Evolutionary conservation across 2,888 invertebrate species (phyloP).

Genomic region (Pecten maximus): DNA sequence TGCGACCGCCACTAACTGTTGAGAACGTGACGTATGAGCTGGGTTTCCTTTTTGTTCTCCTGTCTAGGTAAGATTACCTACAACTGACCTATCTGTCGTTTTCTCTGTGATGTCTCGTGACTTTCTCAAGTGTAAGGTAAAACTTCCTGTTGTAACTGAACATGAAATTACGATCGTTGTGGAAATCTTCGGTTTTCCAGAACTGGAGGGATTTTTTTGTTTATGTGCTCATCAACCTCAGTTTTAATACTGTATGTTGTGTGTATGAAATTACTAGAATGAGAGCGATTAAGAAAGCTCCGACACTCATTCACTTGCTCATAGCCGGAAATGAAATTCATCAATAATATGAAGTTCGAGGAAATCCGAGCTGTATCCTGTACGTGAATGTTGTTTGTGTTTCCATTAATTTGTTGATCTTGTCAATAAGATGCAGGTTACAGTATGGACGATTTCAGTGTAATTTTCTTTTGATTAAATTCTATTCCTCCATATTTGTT

Average conservation of each 20-base stretch:
- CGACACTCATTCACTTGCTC: not conserved
- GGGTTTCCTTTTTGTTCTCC: not conserved
- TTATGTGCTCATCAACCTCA: not conserved
- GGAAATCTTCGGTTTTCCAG: not conserved
- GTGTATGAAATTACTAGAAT: not conserved
- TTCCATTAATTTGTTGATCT: not conserved
- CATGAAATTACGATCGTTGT: not conserved
- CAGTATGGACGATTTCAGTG: not conserved
- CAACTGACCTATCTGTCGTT: not conserved
- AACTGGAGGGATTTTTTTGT: not conserved
- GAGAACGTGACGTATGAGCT: not conserved
- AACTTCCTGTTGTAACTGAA: not conserved
- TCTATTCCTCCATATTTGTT: not conserved
- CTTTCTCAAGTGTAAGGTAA: not conserved
- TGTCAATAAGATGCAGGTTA: not conserved
- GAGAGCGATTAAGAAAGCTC: not conserved
- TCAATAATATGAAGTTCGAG: not conserved
- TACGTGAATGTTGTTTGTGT: not conserved
- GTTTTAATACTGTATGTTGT: not conserved
- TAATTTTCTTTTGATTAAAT: not conserved
- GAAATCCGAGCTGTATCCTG: not conserved
- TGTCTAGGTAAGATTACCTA: not conserved
- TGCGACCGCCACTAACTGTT: not conserved
- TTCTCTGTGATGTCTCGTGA: not conserved
- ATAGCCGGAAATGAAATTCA: not conserved